A percentile compares a stretch with the other conserved stretches of the same genome.
Conservation (phyloP, 2,113 vertebrate genomes). For the Equus quagga region DNA sequence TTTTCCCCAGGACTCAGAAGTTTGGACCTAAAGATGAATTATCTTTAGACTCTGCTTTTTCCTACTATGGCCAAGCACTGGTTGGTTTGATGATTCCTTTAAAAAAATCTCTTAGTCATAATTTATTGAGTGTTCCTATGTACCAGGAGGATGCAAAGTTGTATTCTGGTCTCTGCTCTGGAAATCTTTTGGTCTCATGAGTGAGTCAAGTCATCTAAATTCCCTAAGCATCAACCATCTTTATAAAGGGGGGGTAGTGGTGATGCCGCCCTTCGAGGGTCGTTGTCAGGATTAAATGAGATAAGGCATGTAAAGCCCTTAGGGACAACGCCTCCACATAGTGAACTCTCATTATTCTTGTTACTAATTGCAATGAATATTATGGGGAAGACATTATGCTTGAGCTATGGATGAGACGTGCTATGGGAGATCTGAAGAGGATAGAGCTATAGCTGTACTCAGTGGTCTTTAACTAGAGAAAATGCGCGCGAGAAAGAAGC, state of each 20-base stretch:
- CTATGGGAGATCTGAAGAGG: not conserved
- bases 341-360: not conserved
- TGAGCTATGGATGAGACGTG: not conserved
- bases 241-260: not conserved
- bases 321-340: not conserved
- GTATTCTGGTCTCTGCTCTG: not conserved
- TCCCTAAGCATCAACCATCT: not conserved
- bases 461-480: not conserved
- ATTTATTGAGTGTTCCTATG: not conserved
- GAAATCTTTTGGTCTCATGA: not conserved
- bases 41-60: not conserved
- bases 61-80: not conserved
- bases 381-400: not conserved
- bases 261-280: not conserved
- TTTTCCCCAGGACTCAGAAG: not conserved
- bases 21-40: not conserved
- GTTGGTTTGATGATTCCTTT: not conserved
- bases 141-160: not conserved
- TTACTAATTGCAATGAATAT: not conserved
- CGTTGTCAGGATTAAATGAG: constrained; percentile 4
- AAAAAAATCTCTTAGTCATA: not conserved
- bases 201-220: not conserved
- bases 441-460: not conserved
- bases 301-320: not conserved
- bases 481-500: not conserved